Evolutionary conservation across 2,113 vertebrate genomes (phyloP).

Genomic region (Leptodactylus fuscus): DNA sequence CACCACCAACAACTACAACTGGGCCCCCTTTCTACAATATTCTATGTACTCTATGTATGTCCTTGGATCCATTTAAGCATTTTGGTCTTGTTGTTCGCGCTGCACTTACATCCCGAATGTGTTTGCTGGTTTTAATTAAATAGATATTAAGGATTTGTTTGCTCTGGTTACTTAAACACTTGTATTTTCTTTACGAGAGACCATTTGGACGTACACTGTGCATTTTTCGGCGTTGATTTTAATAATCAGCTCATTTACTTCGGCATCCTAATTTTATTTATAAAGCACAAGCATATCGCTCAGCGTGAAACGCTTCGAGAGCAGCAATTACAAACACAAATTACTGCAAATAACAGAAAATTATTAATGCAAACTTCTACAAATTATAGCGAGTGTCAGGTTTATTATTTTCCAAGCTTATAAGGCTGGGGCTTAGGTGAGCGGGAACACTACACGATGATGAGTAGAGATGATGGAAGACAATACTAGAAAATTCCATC

Average conservation of each 20-base stretch:
- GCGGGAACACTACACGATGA: background rate
- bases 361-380: conserved; percentile 43
- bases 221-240: conserved; percentile 29
- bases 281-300: conserved; percentile 28
- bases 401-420: conserved; percentile 24
- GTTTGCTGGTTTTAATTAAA: conserved; percentile 17
- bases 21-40: background rate
- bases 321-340: conserved; percentile 51
- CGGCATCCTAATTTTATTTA: conserved; percentile 35
- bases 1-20: background rate
- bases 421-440: conserved; percentile 8
- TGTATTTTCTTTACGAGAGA: conserved; percentile 12
- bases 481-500: background rate
- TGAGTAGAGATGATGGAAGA: background rate
- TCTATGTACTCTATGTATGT: too few species aligned
- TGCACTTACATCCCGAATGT: background rate
- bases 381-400: conserved; percentile 9
- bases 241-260: conserved; percentile 36
- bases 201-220: background rate
- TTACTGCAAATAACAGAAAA: conserved; percentile 42
- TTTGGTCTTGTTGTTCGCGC: too few species aligned
- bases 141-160: conserved; percentile 17
- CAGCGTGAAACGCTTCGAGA: conserved; percentile 28
- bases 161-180: background rate
- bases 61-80: too few species aligned